Percentiles rank a stretch among this genome's conserved stretches.
Evolutionary conservation across 1,140 invertebrate species (phyloP).

Genomic region (Heliconius hermathena): DNA sequence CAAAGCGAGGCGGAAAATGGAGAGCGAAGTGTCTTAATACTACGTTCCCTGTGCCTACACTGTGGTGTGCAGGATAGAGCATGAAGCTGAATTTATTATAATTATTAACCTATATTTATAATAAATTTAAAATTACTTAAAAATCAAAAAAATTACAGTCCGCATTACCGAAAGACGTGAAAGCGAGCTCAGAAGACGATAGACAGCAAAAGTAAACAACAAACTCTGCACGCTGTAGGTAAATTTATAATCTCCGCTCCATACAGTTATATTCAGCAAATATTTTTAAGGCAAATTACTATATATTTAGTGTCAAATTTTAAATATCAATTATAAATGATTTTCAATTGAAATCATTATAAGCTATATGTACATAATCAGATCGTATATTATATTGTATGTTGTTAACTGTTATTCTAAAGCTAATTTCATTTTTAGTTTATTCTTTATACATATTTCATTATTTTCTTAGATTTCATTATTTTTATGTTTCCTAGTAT

Average conservation of each 20-base stretch:
- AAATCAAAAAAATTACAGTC: constrained; percentile 55
- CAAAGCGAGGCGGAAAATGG: too few relatives aligned
- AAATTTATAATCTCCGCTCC: constrained; percentile 62
- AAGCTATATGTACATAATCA: constrained; percentile 77
- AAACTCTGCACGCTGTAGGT: constrained; percentile 45
- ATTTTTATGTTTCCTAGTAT: constrained; percentile 5
- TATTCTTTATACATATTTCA: constrained; percentile 2
- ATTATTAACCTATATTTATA: too few relatives aligned
- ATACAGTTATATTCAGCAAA: constrained; percentile 53
- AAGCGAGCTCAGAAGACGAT: constrained; percentile 73
- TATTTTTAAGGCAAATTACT: constrained; percentile 50
- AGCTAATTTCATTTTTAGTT: constrained; percentile 24
- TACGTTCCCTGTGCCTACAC: too few relatives aligned
- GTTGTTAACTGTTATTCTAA: constrained; percentile 57
- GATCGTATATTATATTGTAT: constrained; percentile 56
- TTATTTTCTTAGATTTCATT: constrained; percentile 3
- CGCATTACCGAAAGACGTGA: constrained; percentile 72
- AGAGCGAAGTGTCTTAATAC: too few relatives aligned
- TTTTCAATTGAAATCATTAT: constrained; percentile 54
- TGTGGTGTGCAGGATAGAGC: too few relatives aligned
- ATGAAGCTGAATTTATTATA: too few relatives aligned
- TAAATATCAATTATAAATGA: constrained; percentile 67
- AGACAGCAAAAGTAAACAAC: constrained; percentile 69
- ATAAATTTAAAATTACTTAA: background rate
- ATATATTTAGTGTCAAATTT: constrained; percentile 62